Percentiles rank a stretch among this genome's conserved stretches.
phyloP scores from a whole-genome alignment of 2,797 vertebrate species.

The Coreius guichenoti region DNA sequence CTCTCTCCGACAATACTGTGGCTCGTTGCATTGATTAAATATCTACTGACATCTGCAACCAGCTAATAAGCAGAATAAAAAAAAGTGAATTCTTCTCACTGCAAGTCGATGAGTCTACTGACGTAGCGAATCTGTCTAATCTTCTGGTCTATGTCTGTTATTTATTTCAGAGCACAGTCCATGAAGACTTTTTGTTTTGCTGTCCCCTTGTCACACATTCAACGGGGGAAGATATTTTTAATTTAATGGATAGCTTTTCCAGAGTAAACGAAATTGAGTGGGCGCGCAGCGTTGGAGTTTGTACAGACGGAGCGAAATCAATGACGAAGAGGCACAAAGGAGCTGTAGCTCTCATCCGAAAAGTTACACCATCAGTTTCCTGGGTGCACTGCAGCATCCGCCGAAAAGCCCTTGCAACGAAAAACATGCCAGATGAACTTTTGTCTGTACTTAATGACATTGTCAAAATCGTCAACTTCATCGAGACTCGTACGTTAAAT shows the following conservation, averaged over 20 bases:
- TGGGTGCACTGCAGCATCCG: not conserved
- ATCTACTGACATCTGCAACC: no score
- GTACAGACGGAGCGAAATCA: not conserved
- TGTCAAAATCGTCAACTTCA: not conserved
- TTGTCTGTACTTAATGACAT: not conserved
- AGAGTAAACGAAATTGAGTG: not conserved
- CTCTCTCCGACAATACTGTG: not conserved
- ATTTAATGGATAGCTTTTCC: not conserved
- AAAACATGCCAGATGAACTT: not conserved
- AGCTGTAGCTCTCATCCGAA: not conserved
- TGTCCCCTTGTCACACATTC: not conserved
- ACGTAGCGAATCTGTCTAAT: not conserved
- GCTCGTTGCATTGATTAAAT: not conserved
- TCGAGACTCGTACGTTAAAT: not conserved
- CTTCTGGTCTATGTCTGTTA: not conserved
- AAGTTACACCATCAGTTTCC: not conserved
- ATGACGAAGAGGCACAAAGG: not conserved
- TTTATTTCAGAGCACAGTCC: not conserved
- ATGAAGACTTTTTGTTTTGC: not conserved
- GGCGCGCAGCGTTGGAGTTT: not conserved
- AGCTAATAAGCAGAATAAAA: not conserved
- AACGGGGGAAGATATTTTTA: not conserved
- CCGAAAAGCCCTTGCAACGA: not conserved
- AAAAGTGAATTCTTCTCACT: not conserved
- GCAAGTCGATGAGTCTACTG: not conserved